Conservation (phyloP, 2,797 vertebrate genomes). For the Lophotriccus pileatus region DNA sequence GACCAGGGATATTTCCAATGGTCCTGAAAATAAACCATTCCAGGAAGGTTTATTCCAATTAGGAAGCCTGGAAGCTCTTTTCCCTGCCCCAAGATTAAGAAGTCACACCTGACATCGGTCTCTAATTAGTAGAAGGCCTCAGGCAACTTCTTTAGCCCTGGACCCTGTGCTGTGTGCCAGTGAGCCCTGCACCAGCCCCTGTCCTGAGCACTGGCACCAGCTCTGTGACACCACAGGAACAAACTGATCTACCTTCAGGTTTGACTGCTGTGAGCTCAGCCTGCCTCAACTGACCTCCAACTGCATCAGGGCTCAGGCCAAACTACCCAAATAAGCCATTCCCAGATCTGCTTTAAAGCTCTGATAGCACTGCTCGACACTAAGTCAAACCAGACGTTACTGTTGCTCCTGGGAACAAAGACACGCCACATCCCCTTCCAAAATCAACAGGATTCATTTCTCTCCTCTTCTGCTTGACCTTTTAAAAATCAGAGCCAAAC, state of each 20-base stretch:
- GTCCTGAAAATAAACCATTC: background rate
- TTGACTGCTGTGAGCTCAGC: background rate
- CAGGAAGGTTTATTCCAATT: background rate
- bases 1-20: background rate
- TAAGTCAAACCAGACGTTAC: background rate
- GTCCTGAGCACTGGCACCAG: background rate
- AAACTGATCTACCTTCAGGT: background rate
- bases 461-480: background rate
- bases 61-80: background rate
- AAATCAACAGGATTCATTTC: background rate
- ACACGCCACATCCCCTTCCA: background rate
- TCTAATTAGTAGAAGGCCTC: background rate
- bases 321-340: background rate
- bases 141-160: background rate
- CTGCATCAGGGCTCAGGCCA: background rate
- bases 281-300: background rate
- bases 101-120: background rate
- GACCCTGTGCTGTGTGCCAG: background rate
- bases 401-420: background rate
- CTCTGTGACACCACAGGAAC: background rate
- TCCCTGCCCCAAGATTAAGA: background rate
- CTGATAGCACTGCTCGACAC: background rate
- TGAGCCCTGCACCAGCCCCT: accelerated
- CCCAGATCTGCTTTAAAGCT: background rate
- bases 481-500: background rate